phyloP scores from a whole-genome alignment of 2,113 vertebrate species.

The Phaethornis superciliosus region DNA sequence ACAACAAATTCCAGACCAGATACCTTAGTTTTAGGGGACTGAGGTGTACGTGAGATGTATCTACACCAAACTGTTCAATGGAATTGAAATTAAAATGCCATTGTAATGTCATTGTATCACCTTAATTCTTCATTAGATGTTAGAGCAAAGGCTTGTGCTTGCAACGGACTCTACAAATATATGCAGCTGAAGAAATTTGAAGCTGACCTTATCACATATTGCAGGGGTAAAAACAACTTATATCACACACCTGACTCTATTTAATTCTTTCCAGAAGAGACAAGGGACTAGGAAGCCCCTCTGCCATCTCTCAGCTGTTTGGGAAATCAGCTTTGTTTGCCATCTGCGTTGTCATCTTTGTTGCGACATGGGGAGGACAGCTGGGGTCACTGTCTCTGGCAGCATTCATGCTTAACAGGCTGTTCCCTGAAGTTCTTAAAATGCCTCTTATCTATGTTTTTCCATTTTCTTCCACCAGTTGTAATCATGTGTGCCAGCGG shows the following conservation, averaged over 20 bases:
- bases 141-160: not conserved
- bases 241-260: not conserved
- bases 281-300: not conserved
- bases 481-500: slow-evolving; percentile 93
- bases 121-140: not conserved
- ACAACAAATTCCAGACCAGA: not conserved
- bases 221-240: not conserved
- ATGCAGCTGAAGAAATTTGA: not conserved
- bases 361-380: slow-evolving; percentile 11
- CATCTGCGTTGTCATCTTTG: not conserved
- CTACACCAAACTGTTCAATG: not conserved
- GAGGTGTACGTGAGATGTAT: not conserved
- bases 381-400: slow-evolving; percentile 42
- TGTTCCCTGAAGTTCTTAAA: slow-evolving; percentile 40
- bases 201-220: not conserved
- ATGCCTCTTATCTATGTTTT: slow-evolving; percentile 53
- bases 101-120: not conserved
- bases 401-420: not conserved
- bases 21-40: not conserved
- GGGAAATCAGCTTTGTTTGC: not conserved
- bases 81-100: not conserved
- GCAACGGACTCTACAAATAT: not conserved
- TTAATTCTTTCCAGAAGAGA: not conserved
- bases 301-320: not conserved
- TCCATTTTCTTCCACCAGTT: slow-evolving; percentile 79